phyloP scores from a whole-genome alignment of 2,797 vertebrate genomes.

The Acanthurus tractus region DNA sequence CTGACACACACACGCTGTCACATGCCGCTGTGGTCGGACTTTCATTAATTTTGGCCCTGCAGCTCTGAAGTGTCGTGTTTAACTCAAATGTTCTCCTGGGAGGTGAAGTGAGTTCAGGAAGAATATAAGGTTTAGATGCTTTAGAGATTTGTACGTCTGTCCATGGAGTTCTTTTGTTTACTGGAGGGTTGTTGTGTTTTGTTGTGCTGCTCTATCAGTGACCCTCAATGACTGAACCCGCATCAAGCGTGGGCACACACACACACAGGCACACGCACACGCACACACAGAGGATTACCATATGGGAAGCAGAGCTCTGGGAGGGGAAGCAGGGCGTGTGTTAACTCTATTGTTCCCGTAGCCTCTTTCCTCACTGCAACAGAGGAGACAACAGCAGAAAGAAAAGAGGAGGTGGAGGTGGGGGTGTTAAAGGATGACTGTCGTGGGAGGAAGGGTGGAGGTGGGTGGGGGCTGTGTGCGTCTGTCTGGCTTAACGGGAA shows the following conservation, averaged over 20 bases:
- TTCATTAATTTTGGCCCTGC: neutral
- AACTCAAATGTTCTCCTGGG: slow-evolving; percentile 4
- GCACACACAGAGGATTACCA: slow-evolving; percentile 55
- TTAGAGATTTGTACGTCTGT: slow-evolving; percentile 12
- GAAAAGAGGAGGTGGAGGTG: neutral
- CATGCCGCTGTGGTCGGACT: neutral
- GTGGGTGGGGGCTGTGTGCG: slow-evolving; percentile 2
- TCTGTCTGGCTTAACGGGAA: slow-evolving; percentile 53
- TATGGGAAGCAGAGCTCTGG: slow-evolving; percentile 74
- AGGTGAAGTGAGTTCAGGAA: neutral
- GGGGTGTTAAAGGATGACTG: slow-evolving; percentile 16
- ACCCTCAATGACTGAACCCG: slow-evolving; percentile 26
- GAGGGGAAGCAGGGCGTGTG: slow-evolving; percentile 66
- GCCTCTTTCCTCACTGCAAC: slow-evolving; percentile 59
- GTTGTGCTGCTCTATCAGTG: slow-evolving; percentile 32
- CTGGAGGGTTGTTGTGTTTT: slow-evolving; percentile 25
- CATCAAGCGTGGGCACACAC: neutral
- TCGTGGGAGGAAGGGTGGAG: slow-evolving; percentile 28
- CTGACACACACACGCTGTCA: neutral
- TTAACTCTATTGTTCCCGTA: slow-evolving; percentile 66
- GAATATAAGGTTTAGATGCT: neutral
- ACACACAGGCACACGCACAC: slow-evolving; percentile 19
- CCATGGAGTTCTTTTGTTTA: neutral
- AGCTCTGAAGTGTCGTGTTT: neutral
- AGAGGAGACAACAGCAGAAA: slow-evolving; percentile 41